Base-by-base conservation (phyloP, 2,797 vertebrate genomes). In the Enteromius trimaculatus region DNA sequence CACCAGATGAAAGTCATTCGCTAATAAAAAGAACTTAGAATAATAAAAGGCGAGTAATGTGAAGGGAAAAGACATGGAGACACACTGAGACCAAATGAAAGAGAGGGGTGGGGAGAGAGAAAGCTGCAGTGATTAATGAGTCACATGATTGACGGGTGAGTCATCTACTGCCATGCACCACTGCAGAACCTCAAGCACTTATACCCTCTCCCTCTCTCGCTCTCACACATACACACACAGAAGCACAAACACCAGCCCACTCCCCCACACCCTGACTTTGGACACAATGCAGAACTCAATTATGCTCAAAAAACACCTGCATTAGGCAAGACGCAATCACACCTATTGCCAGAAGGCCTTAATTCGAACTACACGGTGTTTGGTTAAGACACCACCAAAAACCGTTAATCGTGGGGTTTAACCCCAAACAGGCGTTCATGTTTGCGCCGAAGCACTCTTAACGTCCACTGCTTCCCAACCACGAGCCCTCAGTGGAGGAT, bases 61-160 rank as follows among this genome's bases (percentile, higher is more conserved):
- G 89, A 86, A 79, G 51, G 81, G 83, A 84, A 84, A 81, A 86
- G 79, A 84, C 87, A 84, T 86, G 86, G 85, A 88, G 86, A 88
- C 77, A 87, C 70, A 86, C 76, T 85, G 84, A 85, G 83, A 81
- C 68, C 85, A 81, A 81, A 80, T 72, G 80, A 82, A 68, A 84
- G 49, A 72, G 79, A 53, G 70, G 71, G 83, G 75, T 51, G 83
- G 72, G 53, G 86, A 85, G 55, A 74, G 81, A 80, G 90, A 92
- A 91, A 93, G 94, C 93, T 94, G 94, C 93, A 93, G 94, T 95
- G 95, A 96, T 95, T 95, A 95, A 95, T 95, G 93, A 95, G 94
- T 95, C 94, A 95, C 94, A 94, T 95, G 95, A 95, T 94, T 94
- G 93, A 91, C 90, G 93, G 91, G 94, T 96, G 95, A 95, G 94